phyloP scores from a whole-genome alignment of 2,797 vertebrate genomes.

The Sciaenops ocellatus region DNA sequence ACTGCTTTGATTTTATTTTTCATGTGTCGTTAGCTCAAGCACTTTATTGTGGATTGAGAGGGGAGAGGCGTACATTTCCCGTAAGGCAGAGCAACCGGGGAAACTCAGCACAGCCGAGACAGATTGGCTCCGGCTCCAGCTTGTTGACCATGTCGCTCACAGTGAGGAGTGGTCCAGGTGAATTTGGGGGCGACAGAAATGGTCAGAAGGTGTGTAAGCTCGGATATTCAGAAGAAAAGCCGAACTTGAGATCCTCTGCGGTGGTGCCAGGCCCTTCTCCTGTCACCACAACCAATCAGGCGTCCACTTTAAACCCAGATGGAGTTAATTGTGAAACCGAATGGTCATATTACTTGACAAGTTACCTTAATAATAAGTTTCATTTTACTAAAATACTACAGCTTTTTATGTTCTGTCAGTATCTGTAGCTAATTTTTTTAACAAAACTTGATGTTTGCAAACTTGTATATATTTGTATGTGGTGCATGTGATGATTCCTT shows the following conservation, averaged over 20 bases:
- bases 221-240: neutral
- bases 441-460: conserved; percentile 74
- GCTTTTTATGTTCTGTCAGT: conserved; percentile 76
- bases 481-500: conserved; percentile 70
- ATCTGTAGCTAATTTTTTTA: conserved; percentile 77
- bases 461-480: conserved; percentile 82
- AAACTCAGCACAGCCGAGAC: conserved; percentile 1
- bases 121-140: neutral
- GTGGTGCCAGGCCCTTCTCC: neutral
- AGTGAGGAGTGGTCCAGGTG: neutral
- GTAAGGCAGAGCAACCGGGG: conserved; percentile 4
- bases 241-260: neutral
- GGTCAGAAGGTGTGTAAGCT: neutral
- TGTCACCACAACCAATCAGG: conserved; percentile 32
- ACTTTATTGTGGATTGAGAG: conserved; percentile 81
- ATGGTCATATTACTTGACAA: conserved; percentile 80
- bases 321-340: conserved; percentile 57
- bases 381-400: conserved; percentile 64
- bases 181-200: neutral
- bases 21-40: conserved; percentile 75
- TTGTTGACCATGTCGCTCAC: conserved; percentile 6
- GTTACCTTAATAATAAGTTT: conserved; percentile 68
- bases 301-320: conserved; percentile 27
- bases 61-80: conserved; percentile 19
- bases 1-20: conserved; percentile 45